Evolutionary conservation across 2,888 invertebrate genomes (phyloP).

Genomic region (Caenorhabditis sp.): DNA sequence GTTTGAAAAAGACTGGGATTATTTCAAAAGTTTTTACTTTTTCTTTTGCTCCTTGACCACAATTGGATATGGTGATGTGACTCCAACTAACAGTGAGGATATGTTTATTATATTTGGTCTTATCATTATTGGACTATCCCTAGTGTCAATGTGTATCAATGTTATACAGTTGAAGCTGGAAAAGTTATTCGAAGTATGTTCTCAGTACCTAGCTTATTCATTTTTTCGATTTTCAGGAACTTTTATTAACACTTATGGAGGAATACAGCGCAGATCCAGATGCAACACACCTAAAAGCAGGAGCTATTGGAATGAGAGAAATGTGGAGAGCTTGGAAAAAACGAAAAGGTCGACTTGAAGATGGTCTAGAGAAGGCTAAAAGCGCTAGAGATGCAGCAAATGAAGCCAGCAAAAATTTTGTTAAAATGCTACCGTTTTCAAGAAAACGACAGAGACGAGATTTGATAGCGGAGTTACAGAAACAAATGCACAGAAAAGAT

Average conservation of each 20-base stretch:
- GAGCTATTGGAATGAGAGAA: slow-evolving; percentile 59
- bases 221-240: slow-evolving; percentile 53
- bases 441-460: slow-evolving; percentile 46
- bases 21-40: slow-evolving; percentile 70
- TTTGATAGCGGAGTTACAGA: slow-evolving; percentile 50
- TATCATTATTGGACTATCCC: slow-evolving; percentile 69
- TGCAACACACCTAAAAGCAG: slow-evolving; percentile 50
- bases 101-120: slow-evolving; percentile 69
- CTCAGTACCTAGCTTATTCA: background rate
- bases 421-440: slow-evolving; percentile 53
- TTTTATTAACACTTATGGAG: slow-evolving; percentile 68
- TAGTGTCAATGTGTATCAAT: slow-evolving; percentile 66
- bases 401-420: slow-evolving; percentile 47
- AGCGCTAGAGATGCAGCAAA: slow-evolving; percentile 42
- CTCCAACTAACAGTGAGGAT: slow-evolving; percentile 68
- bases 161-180: slow-evolving; percentile 63
- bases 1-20: slow-evolving; percentile 70
- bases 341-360: slow-evolving; percentile 44
- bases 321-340: slow-evolving; percentile 68
- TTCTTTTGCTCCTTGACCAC: slow-evolving; percentile 70
- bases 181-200: slow-evolving; percentile 46
- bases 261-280: slow-evolving; percentile 63
- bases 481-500: slow-evolving; percentile 45
- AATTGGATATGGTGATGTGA: slow-evolving; percentile 70
- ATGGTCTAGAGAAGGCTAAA: slow-evolving; percentile 30